Base-by-base conservation (phyloP, 1,140 invertebrate genomes). In the Kradibia gibbosae region DNA sequence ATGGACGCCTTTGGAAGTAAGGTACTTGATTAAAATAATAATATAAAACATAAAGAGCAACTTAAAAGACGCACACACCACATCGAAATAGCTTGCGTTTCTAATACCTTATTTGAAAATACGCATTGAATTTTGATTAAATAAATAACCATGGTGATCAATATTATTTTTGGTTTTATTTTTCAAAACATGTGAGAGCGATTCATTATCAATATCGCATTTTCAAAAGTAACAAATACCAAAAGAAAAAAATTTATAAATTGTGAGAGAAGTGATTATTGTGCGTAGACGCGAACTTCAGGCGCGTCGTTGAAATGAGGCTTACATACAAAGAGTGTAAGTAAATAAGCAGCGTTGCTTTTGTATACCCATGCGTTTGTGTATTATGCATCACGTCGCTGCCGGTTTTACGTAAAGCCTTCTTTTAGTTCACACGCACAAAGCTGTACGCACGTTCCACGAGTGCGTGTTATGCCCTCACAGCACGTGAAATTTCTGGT, bases 401-500 rank as follows among this genome's bases (percentile, higher is more conserved):
- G 31, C 77, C 45, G 65, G 65, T 39, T 71, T 57, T 71, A 78
- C 65, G 65, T 53, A 34, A 42, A 39, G 22, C 42, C 48, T 55
- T 15, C 65, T n/a, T 15, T 34, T 34, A 25, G 25, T 17, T 28
- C 28, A 67, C 8, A 53, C 62, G 45, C n/a, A 65, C 57, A 25
- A 17, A 22, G 60, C 5, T 45, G 62, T 17, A 34, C 7, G 34
- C 75, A 78, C 75, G 75, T 78, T 45, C 48, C 20, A 20, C 71
- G 42, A 36, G 74, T 28, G 39, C 11, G 5, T 22, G 25, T n/a
- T 28, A 22, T 36, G 42, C n/a, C 45, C 65, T 8, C 36, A 48
- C n/a, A 72, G 36, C 78, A 73, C 78, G 78, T 80, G 78, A 80
- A 73, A 45, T 17, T 53, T 50, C 31, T 3, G 48, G 45, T 70